Base-by-base conservation (phyloP, 2,113 vertebrate genomes). In the Lophura nycthemera region DNA sequence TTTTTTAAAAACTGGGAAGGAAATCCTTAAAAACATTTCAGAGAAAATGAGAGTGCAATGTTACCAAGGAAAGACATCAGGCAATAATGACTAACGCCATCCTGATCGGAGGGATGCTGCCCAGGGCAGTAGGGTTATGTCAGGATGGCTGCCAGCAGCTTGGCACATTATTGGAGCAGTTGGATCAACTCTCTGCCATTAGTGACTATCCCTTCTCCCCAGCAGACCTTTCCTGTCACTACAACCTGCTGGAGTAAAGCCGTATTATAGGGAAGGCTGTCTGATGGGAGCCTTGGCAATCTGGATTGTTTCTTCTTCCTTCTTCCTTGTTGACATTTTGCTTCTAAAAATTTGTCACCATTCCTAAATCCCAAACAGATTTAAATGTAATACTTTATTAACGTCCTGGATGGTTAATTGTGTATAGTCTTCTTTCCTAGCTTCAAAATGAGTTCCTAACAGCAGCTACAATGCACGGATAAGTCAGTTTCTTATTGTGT, bases 301-400 rank as follows among this genome's bases (percentile, higher is more conserved):
- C 27, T 1, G 18, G 61, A 29, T 89, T 87, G 19, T 94, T 96
- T 94, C 91, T 77, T 81, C 67, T 92, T 86, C 93, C 88, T 92
- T 80, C 73, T 74, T 93, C 74, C 88, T 95, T 6, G 19, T 84
- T 97, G 96, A 95, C 61, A 82, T 97, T 96, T 85, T 95, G 91
- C 10, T 50, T 12, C 89, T 87, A 90, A 92, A 72, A 75, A 97
- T 94, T 89, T 90, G 84, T 96, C 86, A 93, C 93, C 94, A 86
- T 96, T 97, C 82, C 95, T 96, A 96, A 90, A 95, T 93, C 71
- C 79, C 21, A 22, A 72, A 0, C 36, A 81, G 52, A 84, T 95
- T 95, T 83, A 81, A 86, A 67, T 70, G 60, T 83, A 94, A 86
- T n/a, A 54, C 80, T 94, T 92, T 90, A 71, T 87, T 86, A 83